A percentile compares a stretch with the other conserved stretches of the same genome.
phyloP scores from a whole-genome alignment of 2,888 invertebrate species.

The Hypomecis punctinalis region DNA sequence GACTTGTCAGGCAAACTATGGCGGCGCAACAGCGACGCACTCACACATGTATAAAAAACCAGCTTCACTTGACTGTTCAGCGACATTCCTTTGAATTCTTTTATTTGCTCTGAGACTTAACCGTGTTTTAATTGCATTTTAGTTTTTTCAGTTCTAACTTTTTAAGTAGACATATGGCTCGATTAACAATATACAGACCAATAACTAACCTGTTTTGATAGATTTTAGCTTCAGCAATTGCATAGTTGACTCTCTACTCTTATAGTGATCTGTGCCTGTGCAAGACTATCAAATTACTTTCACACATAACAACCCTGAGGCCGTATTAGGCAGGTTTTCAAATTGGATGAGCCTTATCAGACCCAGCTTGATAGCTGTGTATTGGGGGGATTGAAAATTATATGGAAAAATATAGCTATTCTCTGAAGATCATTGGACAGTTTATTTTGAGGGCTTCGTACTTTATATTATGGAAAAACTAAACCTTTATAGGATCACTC shows the following conservation, averaged over 20 bases:
- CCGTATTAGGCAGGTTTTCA: conserved; percentile 15
- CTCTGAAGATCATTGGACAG: background rate
- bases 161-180: too few relatives aligned
- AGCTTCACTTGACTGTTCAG: too few relatives aligned
- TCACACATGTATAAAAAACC: too few relatives aligned
- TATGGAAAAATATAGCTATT: background rate
- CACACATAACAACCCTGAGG: conserved; percentile 12
- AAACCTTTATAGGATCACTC: too few relatives aligned
- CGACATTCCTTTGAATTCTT: too few relatives aligned
- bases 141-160: too few relatives aligned
- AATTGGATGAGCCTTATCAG: conserved; percentile 14
- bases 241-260: background rate
- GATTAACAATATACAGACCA: too few relatives aligned
- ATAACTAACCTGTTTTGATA: too few relatives aligned
- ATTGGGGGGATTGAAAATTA: conserved; percentile 2
- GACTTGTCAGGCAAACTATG: too few relatives aligned
- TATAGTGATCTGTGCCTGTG: conserved; percentile 1
- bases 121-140: too few relatives aligned
- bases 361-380: background rate
- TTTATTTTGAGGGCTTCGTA: background rate
- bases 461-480: background rate
- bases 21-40: too few relatives aligned
- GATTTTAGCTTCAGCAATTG: background rate
- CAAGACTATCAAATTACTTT: conserved; percentile 21
- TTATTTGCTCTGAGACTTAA: too few relatives aligned